Evolutionary conservation across 2,113 vertebrate species (phyloP).

Genomic region (Daubentonia madagascariensis): DNA sequence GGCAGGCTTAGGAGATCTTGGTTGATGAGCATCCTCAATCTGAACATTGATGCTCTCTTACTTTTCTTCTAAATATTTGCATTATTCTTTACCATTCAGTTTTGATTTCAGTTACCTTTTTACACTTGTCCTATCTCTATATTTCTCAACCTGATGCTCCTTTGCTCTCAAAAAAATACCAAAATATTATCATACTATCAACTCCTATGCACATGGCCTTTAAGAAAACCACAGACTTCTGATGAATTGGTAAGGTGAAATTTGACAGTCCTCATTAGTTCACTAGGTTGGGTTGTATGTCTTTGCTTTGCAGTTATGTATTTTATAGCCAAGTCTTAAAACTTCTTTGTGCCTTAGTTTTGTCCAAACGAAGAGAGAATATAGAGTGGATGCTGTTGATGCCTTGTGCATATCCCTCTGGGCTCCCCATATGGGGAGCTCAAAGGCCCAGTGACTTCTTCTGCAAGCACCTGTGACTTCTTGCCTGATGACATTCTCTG

Average conservation of each 20-base stretch:
- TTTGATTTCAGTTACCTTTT: conserved; percentile 25
- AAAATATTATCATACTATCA: conserved; percentile 2
- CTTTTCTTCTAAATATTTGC: background rate
- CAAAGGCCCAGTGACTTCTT: background rate
- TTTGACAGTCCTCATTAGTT: background rate
- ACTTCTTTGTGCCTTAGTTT: background rate
- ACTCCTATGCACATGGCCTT: background rate
- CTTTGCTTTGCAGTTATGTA: background rate
- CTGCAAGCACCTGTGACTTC: background rate
- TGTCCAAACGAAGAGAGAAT: background rate
- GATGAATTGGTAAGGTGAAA: background rate
- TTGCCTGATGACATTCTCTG: background rate
- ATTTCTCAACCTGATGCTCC: background rate
- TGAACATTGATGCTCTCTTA: background rate
- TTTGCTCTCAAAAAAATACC: background rate
- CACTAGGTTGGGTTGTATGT: background rate
- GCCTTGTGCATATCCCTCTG: background rate
- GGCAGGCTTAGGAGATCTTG: background rate
- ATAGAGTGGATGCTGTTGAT: background rate
- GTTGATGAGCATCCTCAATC: background rate
- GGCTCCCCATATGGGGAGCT: too few relatives aligned
- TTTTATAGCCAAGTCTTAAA: background rate
- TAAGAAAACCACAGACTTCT: conserved; percentile 9
- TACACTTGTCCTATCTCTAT: background rate
- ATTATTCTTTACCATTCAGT: background rate